Evolutionary conservation across 2,888 invertebrate genomes (phyloP), one percentile per base, ranked within the genome.

Genomic region (Operophtera brumata): DNA sequence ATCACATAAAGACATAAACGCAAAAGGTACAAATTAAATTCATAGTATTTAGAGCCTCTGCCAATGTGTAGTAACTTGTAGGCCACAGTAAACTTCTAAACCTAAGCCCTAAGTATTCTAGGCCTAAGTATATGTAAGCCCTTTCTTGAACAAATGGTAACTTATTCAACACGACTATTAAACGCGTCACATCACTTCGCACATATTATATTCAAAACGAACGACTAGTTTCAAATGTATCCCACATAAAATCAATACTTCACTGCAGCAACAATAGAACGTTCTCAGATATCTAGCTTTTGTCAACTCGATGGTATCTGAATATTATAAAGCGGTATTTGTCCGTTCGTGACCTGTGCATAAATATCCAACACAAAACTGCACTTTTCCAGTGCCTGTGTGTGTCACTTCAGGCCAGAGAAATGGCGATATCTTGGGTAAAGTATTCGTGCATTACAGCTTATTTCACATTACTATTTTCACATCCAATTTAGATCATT

Each of bases 281-380:
- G 12, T 11, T 14, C 35, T 35, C 37, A 47, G 26, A 43, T 47
- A 44, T 25, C 20, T 36, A 45, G 20, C 43, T 28, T 35, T 50
- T 30, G 43, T 36, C 20, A 14, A 35, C 25, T 10, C 32, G 48
- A 47, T 40, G n/a, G 10, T 39, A 45, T 59, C 30, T n/a, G 43
- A 39, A 47, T 57, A 53, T 55, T 47, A 43, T 49, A 52, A 30
- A 57, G 46, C 35, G 42, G 32, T 47, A 54, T 47, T 51, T 54
- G 20, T 30, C 56, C 49, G 57, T 57, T 50, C 30, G 37, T 50
- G 50, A 46, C 48, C 58, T 62, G 55, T 51, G 64, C 57, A 63
- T 65, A 65, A 57, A 67, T 66, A 65, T 66, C 62, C 58, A 57
- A 64, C 61, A 64, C 52, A 65, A 65, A 66, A 68, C 64, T 72